These are phyloP conservation scores for Drosophila obscura DNA, from an alignment of 1,140 invertebrate genomes.

Conservation along the genomic window DNA sequence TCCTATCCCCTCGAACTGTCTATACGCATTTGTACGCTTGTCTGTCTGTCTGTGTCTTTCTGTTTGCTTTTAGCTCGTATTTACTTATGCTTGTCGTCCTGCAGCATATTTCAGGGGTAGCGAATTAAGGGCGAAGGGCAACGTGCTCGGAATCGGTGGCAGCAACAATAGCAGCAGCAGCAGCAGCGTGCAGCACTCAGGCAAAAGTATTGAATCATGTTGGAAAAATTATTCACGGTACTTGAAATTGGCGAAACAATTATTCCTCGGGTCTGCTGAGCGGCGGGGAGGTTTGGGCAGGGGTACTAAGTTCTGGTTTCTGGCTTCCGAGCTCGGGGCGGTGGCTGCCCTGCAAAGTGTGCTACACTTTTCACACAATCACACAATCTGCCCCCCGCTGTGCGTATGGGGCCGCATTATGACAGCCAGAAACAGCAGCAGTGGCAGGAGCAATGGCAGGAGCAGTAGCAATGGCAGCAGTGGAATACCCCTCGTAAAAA, in stretches of 20 bases:
- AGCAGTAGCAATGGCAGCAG: too few relatives aligned
- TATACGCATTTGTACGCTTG: conserved; percentile 79
- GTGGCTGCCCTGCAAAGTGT: conserved; percentile 64
- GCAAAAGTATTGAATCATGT: conserved; percentile 81
- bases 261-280: conserved; percentile 45
- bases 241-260: conserved; percentile 82
- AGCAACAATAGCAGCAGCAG: conserved; percentile 21
- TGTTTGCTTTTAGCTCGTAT: conserved; percentile 76
- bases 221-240: conserved; percentile 79
- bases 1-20: conserved; percentile 58
- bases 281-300: conserved; percentile 15
- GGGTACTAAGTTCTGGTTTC: conserved; percentile 2
- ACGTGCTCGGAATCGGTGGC: conserved; percentile 19
- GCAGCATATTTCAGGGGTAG: conserved; percentile 61
- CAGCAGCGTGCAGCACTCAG: conserved; percentile 43
- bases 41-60: conserved; percentile 45
- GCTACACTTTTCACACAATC: conserved; percentile 68
- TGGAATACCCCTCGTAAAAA: conserved; percentile 50
- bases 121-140: conserved; percentile 57
- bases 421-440: conserved; percentile 53
- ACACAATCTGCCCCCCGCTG: conserved; percentile 39
- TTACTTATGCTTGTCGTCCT: conserved; percentile 70
- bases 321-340: conserved; percentile 22
- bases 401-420: conserved; percentile 68
- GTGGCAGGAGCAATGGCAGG: conserved; percentile 7